Evolutionary conservation across 2,113 vertebrate species (phyloP), one percentile per base, ranked within the genome.

Genomic region (Muntiacus muntjak): DNA sequence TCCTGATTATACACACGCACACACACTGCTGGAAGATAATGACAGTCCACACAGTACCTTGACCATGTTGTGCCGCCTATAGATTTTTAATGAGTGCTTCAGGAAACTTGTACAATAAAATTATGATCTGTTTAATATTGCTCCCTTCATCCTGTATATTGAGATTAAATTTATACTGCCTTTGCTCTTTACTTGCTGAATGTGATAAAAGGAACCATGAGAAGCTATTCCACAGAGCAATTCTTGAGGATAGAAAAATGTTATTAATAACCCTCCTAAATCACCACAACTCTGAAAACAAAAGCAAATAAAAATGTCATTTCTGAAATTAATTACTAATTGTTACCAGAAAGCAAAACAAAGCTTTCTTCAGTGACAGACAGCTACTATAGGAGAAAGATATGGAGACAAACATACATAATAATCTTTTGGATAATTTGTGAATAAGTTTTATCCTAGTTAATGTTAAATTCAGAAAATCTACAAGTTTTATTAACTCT

Each of bases 231-330:
- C n/a, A 74, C 21, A 17, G 26, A 92, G 17, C 45, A 90, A 67
- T 92, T 97, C 82, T 88, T 85, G 81, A 92, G 21, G 30, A 67
- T n/a, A 92, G 94, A 85, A 92, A 95, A 86, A 60, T 43, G 26
- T 90, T 97, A 82, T 95, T 85, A 97, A 94, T 60, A 94, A 64
- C 43, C 33, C 1, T n/a, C 58, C 94, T 95, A 97, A 95, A 91
- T 98, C 88, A 94, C 23, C n/a, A 52, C 14, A 91, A 57, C 76
- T 89, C 91, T 96, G 91, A 97, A 96, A 96, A 96, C 81, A 97
- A 96, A 88, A 97, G 45, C 96, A 98, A 98, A 98, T 97, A 58
- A 96, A 98, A 96, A 81, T 64, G 74, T 94, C 78, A 82, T 57
- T 95, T 96, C 64, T 96, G 83, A 96, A 95, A 97, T 94, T 96